phyloP scores from a whole-genome alignment of 1,140 invertebrate species.

The Callitettix versicolor region DNA sequence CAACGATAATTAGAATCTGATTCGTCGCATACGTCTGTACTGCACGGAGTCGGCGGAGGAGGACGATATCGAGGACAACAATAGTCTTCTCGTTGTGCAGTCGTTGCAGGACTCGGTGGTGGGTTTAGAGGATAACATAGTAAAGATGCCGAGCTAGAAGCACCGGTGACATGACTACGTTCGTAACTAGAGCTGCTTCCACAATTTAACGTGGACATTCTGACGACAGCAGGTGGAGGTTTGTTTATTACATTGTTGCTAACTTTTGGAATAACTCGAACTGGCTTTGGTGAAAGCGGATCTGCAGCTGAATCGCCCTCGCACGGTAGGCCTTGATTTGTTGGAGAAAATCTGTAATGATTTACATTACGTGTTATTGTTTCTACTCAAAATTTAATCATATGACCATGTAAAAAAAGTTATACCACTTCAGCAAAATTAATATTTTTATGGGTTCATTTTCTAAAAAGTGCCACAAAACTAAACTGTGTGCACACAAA shows the following conservation, averaged over 20 bases:
- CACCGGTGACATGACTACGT: conserved; percentile 68
- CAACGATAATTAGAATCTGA: conserved; percentile 62
- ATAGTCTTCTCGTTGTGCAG: conserved; percentile 38
- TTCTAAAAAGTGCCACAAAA: no score
- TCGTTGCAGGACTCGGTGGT: conserved; percentile 76
- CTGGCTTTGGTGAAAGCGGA: conserved; percentile 42
- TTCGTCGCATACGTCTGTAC: conserved; percentile 86
- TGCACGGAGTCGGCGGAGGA: conserved; percentile 86
- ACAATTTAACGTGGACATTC: conserved; percentile 52
- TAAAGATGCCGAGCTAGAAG: conserved; percentile 50
- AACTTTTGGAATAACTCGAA: conserved; percentile 21
- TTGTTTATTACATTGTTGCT: neutral
- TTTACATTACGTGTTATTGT: no score
- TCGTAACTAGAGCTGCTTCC: conserved; percentile 56
- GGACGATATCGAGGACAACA: conserved; percentile 64
- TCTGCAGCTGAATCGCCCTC: conserved; percentile 47
- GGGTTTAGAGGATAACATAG: conserved; percentile 72
- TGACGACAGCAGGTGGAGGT: conserved; percentile 35
- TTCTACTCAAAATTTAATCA: no score
- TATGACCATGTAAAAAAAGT: no score
- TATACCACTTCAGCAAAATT: no score
- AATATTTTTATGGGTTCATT: neutral
- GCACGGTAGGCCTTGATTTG: conserved; percentile 9
- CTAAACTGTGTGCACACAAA: no score
- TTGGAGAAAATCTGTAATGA: neutral